Conservation (phyloP, 1,140 invertebrate species). For the Aphaenogaster floridana region DNA sequence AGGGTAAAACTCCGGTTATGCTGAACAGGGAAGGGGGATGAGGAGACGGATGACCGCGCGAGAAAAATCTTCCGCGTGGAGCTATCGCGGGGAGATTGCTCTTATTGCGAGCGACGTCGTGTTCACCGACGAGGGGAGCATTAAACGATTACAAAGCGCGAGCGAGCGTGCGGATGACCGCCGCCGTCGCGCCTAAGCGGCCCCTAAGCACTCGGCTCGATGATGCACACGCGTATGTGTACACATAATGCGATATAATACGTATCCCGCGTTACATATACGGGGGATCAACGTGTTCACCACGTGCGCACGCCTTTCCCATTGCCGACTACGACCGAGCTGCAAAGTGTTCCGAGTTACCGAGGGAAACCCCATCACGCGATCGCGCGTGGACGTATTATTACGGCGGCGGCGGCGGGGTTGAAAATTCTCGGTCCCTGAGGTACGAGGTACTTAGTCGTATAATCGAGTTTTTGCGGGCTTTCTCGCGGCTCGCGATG, state of each 20-base stretch:
- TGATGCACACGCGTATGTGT: slow-evolving; percentile 14
- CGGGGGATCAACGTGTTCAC: slow-evolving; percentile 86
- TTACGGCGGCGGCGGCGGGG: slow-evolving; percentile 36
- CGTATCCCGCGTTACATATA: slow-evolving; percentile 80
- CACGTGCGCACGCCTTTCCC: slow-evolving; percentile 87
- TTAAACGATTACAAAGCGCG: slow-evolving; percentile 64
- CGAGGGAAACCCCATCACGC: slow-evolving; percentile 53
- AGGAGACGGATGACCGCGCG: neutral
- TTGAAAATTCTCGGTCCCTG: slow-evolving; percentile 19
- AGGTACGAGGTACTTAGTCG: slow-evolving; percentile 55
- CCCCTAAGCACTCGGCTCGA: slow-evolving; percentile 17
- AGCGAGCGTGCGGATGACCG: slow-evolving; percentile 43
- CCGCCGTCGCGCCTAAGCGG: neutral
- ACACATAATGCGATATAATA: slow-evolving; percentile 53
- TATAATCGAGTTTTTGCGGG: slow-evolving; percentile 63
- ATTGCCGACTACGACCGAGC: slow-evolving; percentile 33
- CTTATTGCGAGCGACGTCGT: slow-evolving; percentile 42
- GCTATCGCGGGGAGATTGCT: slow-evolving; percentile 28
- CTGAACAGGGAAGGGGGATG: neutral
- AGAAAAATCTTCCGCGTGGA: slow-evolving; percentile 11
- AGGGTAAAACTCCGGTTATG: neutral
- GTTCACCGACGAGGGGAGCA: slow-evolving; percentile 37
- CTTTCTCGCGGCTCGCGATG: slow-evolving; percentile 43
- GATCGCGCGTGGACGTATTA: slow-evolving; percentile 54
- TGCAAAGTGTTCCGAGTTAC: slow-evolving; percentile 56